Evolutionary conservation across 2,113 vertebrate species (phyloP).

Genomic region (Malaclemys terrapin): DNA sequence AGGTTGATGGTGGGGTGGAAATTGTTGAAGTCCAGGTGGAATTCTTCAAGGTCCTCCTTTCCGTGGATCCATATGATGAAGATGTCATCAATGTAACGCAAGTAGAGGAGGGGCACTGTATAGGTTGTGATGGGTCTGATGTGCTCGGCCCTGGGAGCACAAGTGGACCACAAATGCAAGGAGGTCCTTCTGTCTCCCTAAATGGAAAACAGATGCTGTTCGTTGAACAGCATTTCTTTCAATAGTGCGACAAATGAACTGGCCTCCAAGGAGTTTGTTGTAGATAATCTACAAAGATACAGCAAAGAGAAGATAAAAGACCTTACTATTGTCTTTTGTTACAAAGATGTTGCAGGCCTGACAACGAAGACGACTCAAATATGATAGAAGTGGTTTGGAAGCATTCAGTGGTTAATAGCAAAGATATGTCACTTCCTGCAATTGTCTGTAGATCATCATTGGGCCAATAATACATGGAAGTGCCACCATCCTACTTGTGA

Average conservation of each 20-base stretch:
- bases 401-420: background rate
- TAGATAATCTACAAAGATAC: constrained; percentile 6
- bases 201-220: too few species aligned
- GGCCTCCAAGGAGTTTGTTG: constrained; percentile 18
- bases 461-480: background rate
- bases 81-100: too few species aligned
- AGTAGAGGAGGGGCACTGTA: background rate
- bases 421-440: background rate
- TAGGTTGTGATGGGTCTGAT: constrained; percentile 5
- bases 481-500: background rate
- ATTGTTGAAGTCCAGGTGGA: too few species aligned
- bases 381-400: background rate
- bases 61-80: too few species aligned
- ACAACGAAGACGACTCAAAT: background rate
- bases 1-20: too few species aligned
- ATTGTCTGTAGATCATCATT: background rate
- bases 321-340: constrained; percentile 16
- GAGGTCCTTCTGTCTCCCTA: too few species aligned
- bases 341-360: background rate
- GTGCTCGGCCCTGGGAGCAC: background rate
- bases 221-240: constrained; percentile 9
- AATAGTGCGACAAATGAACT: constrained; percentile 25
- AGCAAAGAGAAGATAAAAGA: constrained; percentile 2
- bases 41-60: too few species aligned
- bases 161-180: too few species aligned